Base-by-base conservation (phyloP, 2,797 vertebrate genomes). In the Chaetophractus vellerosus region DNA sequence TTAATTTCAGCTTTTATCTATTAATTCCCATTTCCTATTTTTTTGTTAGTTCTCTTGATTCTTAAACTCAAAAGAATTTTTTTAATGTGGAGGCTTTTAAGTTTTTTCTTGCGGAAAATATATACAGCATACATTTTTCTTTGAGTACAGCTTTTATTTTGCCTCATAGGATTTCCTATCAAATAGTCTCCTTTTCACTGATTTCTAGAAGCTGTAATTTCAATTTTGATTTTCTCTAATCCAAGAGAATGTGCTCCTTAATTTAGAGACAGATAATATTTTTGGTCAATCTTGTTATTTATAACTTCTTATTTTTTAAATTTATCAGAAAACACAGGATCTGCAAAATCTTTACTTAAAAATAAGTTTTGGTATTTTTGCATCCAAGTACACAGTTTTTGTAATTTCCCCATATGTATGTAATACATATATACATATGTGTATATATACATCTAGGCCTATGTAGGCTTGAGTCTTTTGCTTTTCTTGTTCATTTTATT, bases 161-260 rank as follows among this genome's bases (percentile, higher is more conserved):
- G 18, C 23, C 23, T 88, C 31, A 9, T 80, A 31, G 41, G 33
- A 38, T 92, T 88, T 66, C 89, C 15, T 61, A 81, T 48, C 15
- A 57, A 90, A 19, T 36, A 74, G 24, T 38, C 48, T 74, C 5
- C 11, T 91, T 79, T 55, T 92, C 50, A 85, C 6, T 85, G 74
- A 75, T 85, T 89, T 92, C 66, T 80, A 50, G 38, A 52, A n/a
- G 68, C 36, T 48, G 33, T n/a, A 33, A 71, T 91, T 90, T 69
- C 45, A 82, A 21, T 64, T 71, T 95, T 95, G 63, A 64, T 72
- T 91, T 88, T 57, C 24, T 81, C 74, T 85, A 33, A 84, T 74
- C 31, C 38, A 69, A 61, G 24, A 19, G 48, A 66, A 6, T 23
- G 0, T 66, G n/a, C 33, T 88, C 9, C 10, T 55, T 88, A 78